These are phyloP conservation scores for Tanypteryx hageni DNA, from an alignment of 2,888 invertebrate species.

Conservation along the genomic window DNA sequence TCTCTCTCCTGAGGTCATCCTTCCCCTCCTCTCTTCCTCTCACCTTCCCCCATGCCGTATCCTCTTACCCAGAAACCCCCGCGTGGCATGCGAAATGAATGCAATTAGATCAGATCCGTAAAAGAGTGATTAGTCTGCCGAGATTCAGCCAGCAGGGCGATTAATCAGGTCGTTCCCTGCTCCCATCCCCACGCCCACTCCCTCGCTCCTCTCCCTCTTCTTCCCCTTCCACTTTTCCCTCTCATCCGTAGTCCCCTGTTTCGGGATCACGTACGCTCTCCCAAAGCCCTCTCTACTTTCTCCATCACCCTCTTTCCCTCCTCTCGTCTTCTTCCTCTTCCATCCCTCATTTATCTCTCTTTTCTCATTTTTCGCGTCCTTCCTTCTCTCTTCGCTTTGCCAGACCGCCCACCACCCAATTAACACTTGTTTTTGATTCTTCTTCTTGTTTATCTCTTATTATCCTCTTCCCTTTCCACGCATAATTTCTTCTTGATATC, in stretches of 20 bases:
- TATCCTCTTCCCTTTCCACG: background rate
- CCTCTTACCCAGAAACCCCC: conserved; percentile 58
- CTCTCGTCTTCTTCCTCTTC: background rate
- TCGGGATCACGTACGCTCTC: conserved; percentile 41
- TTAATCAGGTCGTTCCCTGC: conserved; percentile 49
- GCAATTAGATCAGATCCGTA: conserved; percentile 57
- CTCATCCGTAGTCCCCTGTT: conserved; percentile 47
- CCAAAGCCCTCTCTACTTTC: background rate
- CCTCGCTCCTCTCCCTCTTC: background rate
- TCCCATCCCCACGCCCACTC: conserved; percentile 41
- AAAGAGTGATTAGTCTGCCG: conserved; percentile 62
- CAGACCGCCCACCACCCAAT: background rate
- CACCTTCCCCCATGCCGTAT: background rate
- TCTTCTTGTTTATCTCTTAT: background rate
- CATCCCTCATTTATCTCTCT: background rate
- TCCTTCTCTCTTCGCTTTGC: background rate
- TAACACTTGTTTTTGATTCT: background rate
- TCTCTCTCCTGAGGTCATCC: conserved; percentile 41
- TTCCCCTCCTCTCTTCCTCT: background rate
- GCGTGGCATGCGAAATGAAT: conserved; percentile 61
- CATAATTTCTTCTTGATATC: background rate
- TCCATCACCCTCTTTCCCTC: background rate
- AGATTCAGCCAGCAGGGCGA: conserved; percentile 60
- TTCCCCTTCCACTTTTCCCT: conserved; percentile 46
- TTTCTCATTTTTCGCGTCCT: background rate